Conservation (phyloP, 2,888 invertebrate genomes). For the Platycheirus rosarum region DNA sequence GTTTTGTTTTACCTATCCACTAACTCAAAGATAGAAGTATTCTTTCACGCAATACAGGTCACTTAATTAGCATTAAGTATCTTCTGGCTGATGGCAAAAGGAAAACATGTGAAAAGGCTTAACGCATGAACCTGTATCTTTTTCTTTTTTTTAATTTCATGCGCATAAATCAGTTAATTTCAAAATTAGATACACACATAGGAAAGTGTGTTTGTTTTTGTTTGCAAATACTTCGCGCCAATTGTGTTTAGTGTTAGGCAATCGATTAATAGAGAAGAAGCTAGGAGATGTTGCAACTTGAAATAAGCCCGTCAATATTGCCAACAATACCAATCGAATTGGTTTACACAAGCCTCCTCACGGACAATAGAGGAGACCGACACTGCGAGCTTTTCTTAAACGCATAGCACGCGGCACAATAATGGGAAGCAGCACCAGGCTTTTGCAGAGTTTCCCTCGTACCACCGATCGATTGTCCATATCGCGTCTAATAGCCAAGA, state of each 20-base stretch:
- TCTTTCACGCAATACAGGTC: constrained; percentile 71
- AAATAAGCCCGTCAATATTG: constrained; percentile 67
- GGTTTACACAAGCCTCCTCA: constrained; percentile 57
- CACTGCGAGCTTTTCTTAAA: constrained; percentile 25
- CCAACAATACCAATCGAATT: constrained; percentile 63
- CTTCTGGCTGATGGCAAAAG: constrained; percentile 20
- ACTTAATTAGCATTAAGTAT: constrained; percentile 65
- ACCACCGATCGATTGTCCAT: neutral
- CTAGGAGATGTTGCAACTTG: constrained; percentile 40
- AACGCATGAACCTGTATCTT: constrained; percentile 7
- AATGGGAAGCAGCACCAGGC: constrained; percentile 51
- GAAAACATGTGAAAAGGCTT: neutral
- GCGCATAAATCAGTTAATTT: constrained; percentile 67
- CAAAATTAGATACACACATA: constrained; percentile 50
- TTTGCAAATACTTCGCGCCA: constrained; percentile 53
- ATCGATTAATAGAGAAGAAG: constrained; percentile 49
- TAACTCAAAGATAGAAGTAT: constrained; percentile 26
- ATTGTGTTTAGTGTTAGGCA: constrained; percentile 55
- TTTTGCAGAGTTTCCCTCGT: neutral
- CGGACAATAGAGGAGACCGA: constrained; percentile 40
- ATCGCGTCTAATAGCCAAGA: constrained; percentile 34
- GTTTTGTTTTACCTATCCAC: neutral
- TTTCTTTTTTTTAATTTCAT: constrained; percentile 44
- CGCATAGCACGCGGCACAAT: constrained; percentile 45
- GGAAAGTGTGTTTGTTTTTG: constrained; percentile 14